phyloP scores from a whole-genome alignment of 2,888 invertebrate genomes.

The Hemicrepidius hirtus region DNA sequence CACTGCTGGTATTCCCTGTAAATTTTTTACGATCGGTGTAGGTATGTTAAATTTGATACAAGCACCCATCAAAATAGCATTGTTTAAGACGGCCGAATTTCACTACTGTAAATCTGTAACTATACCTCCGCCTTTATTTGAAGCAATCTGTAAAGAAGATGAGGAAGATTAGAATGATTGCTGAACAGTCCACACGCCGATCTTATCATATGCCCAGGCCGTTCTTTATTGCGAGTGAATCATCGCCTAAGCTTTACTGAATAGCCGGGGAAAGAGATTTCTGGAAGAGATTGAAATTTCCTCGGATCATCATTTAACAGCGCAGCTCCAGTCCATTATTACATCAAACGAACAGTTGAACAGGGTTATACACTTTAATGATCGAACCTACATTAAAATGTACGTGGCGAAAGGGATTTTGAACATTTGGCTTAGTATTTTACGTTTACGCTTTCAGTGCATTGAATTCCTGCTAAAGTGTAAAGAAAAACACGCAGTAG shows the following conservation, averaged over 20 bases:
- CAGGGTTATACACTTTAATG: slow-evolving; percentile 43
- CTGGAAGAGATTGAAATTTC: slow-evolving; percentile 58
- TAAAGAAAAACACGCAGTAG: not conserved
- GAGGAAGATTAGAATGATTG: slow-evolving; percentile 66
- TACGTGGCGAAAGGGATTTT: slow-evolving; percentile 22
- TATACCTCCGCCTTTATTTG: slow-evolving; percentile 56
- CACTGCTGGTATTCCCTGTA: not conserved
- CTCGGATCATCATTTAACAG: slow-evolving; percentile 59
- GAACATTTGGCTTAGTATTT: slow-evolving; percentile 29
- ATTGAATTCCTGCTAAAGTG: slow-evolving; percentile 17
- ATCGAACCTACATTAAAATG: slow-evolving; percentile 41
- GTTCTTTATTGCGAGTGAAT: slow-evolving; percentile 63
- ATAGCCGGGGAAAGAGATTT: slow-evolving; percentile 58
- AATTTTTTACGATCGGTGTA: slow-evolving; percentile 3
- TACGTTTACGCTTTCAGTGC: slow-evolving; percentile 19
- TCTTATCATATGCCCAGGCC: slow-evolving; percentile 62
- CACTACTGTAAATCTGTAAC: slow-evolving; percentile 35
- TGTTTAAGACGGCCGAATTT: slow-evolving; percentile 8
- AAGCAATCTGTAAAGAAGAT: slow-evolving; percentile 65
- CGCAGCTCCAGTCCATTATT: slow-evolving; percentile 63
- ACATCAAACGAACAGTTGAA: slow-evolving; percentile 45
- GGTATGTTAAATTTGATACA: slow-evolving; percentile 5
- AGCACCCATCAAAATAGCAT: not conserved
- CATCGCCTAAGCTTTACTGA: slow-evolving; percentile 61
- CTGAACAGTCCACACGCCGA: slow-evolving; percentile 64